phyloP scores from a whole-genome alignment of 2,888 invertebrate genomes.

The Molanna angustata region DNA sequence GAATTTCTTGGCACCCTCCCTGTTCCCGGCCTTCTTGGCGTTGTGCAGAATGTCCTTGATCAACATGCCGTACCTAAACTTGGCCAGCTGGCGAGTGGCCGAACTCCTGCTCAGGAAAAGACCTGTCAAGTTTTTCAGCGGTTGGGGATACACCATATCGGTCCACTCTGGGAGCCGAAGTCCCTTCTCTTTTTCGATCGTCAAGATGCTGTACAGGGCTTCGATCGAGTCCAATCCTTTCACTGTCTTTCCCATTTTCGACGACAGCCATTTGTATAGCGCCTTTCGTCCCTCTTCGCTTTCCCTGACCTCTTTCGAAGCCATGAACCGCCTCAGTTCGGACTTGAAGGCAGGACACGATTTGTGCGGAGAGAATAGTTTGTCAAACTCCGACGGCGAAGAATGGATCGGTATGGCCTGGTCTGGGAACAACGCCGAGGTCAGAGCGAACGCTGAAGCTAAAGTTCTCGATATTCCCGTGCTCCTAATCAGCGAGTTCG shows the following conservation, averaged over 20 bases:
- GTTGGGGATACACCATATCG: constrained; percentile 20
- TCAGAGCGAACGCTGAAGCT: constrained; percentile 21
- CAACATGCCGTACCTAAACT: constrained; percentile 21
- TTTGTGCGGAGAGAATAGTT: constrained; percentile 17
- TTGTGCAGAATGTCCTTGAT: constrained; percentile 18
- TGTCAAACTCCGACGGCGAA: background rate
- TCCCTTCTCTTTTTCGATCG: constrained; percentile 20
- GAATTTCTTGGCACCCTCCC: constrained; percentile 1
- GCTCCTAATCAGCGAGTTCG: constrained; percentile 14
- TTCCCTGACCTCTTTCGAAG: background rate
- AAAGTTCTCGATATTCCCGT: constrained; percentile 24
- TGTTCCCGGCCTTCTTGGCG: constrained; percentile 4
- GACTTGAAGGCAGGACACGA: constrained; percentile 23
- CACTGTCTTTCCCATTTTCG: constrained; percentile 14
- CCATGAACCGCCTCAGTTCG: constrained; percentile 11
- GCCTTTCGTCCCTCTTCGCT: constrained; percentile 14
- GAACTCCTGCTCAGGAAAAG: constrained; percentile 10
- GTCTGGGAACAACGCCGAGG: constrained; percentile 19
- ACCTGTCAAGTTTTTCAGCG: constrained; percentile 17
- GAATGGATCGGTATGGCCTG: constrained; percentile 25
- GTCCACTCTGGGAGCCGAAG: constrained; percentile 23
- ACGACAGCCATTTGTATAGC: constrained; percentile 14
- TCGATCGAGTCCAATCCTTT: constrained; percentile 6
- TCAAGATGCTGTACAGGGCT: constrained; percentile 18
- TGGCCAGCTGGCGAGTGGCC: constrained; percentile 5